A percentile compares a stretch with the other conserved stretches of the same genome.
These are phyloP conservation scores for Poeciliopsis turneri DNA, from an alignment of 2,797 vertebrate genomes.

Conservation along the genomic window DNA sequence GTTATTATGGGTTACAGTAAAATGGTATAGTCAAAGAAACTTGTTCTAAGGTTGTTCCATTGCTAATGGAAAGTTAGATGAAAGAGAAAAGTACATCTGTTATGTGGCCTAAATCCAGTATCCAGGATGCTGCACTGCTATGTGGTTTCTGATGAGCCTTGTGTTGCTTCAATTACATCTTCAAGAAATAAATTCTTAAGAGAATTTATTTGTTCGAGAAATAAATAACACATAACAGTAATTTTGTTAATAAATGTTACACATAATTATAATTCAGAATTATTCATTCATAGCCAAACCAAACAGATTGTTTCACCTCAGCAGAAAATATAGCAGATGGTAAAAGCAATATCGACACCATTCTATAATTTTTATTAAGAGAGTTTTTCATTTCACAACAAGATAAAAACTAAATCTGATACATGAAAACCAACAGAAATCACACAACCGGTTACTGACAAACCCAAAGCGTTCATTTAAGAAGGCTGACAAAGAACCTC, in stretches of 20 bases:
- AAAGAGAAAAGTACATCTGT: not conserved
- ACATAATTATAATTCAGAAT: not conserved
- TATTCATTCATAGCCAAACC: not conserved
- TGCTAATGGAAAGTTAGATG: not conserved
- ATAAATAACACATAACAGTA: too few species aligned
- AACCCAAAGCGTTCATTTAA: not conserved
- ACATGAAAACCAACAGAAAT: constrained; percentile 21
- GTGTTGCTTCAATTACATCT: too few species aligned
- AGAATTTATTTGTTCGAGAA: too few species aligned
- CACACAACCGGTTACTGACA: constrained; percentile 12
- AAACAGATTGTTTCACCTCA: not conserved
- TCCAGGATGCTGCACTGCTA: too few species aligned
- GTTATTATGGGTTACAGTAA: not conserved
- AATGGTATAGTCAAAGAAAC: not conserved
- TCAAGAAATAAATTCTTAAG: too few species aligned
- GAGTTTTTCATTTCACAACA: constrained; percentile 20
- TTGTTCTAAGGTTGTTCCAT: not conserved
- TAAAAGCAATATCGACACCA: not conserved
- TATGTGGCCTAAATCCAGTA: not conserved
- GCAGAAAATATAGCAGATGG: not conserved
- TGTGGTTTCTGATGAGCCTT: too few species aligned
- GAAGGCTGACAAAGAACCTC: not conserved
- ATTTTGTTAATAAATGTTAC: not conserved
- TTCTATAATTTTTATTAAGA: constrained; percentile 26
- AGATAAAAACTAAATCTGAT: constrained; percentile 2